A percentile compares a stretch with the other conserved stretches of the same genome.
phyloP scores from a whole-genome alignment of 1,140 invertebrate genomes.

The Ceratoteleas bidentatus region DNA sequence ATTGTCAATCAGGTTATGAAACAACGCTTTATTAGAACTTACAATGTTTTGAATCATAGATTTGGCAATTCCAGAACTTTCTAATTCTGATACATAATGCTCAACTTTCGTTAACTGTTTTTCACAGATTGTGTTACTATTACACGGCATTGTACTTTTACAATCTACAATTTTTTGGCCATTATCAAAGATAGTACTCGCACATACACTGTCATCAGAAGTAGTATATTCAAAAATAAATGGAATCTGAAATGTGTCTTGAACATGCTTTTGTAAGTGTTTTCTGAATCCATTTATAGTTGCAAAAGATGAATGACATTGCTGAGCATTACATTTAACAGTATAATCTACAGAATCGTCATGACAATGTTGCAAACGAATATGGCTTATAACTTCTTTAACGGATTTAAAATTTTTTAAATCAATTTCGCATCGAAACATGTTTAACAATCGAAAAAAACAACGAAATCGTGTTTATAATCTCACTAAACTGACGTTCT shows the following conservation, averaged over 20 bases:
- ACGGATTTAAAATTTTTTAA: background rate
- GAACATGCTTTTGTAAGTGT: constrained; percentile 6
- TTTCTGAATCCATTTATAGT: constrained; percentile 14
- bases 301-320: background rate
- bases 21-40: constrained; percentile 21
- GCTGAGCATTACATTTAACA: background rate
- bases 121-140: too few relatives aligned
- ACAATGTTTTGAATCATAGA: constrained; percentile 26
- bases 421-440: constrained; percentile 11
- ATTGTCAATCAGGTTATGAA: background rate
- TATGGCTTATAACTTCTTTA: background rate
- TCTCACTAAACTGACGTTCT: too few relatives aligned
- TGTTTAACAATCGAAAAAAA: background rate
- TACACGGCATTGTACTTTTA: too few relatives aligned
- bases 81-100: constrained; percentile 16
- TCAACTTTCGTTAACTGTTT: background rate
- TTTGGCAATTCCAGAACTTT: constrained; percentile 31
- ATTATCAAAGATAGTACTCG: too few relatives aligned
- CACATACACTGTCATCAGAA: too few relatives aligned
- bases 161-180: too few relatives aligned
- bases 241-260: too few relatives aligned
- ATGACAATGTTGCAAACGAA: constrained; percentile 14
- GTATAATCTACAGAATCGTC: background rate
- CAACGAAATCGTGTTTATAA: too few relatives aligned
- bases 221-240: too few relatives aligned